Evolutionary conservation across 2,888 invertebrate genomes (phyloP), one percentile per base, ranked within the genome.

Genomic region (Agriotes lineatus): DNA sequence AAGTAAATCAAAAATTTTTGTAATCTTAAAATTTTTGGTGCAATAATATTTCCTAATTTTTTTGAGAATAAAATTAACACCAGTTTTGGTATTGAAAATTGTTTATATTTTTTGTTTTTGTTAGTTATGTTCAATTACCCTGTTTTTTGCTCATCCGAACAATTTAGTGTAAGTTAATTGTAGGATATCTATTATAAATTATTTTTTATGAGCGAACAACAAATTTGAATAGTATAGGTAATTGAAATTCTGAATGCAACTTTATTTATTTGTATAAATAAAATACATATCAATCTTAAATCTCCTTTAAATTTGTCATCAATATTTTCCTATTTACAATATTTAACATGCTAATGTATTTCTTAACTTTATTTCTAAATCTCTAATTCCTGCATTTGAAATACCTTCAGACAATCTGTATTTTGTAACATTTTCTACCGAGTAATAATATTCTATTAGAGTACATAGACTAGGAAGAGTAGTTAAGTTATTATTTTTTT

Each of bases 401-500:
- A n/a, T n/a, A n/a, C n/a, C n/a, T n/a, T n/a, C n/a, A n/a, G n/a
- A n/a, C n/a, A n/a, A n/a, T n/a, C n/a, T n/a, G n/a, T n/a, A 25
- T 25, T 25, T 25, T 25, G 25, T 19, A 48, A 22, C 22, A 16
- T 48, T 1, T n/a, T 22, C n/a, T 48, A 22, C n/a, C 20, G 9
- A 22, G 9, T 48, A 25, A 22, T 48, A 45, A 45, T 48, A 48
- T 22, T 22, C 10, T 48, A 12, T 12, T 22, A n/a, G 7, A 25
- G 48, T 48, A 48, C 12, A 22, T 48, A 48, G 48, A 48, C n/a
- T 48, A 48, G 22, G 18, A 48, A 48, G 22, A 22, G 9, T 48
- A 48, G 3, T 48, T 48, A 48, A 48, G 48, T 48, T 48, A 48
- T 48, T 42, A 42, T 42, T 42, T n/a, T n/a, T 44, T 48, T 48